Conservation (phyloP, 2,888 invertebrate genomes). For the Uropetala carovei region DNA sequence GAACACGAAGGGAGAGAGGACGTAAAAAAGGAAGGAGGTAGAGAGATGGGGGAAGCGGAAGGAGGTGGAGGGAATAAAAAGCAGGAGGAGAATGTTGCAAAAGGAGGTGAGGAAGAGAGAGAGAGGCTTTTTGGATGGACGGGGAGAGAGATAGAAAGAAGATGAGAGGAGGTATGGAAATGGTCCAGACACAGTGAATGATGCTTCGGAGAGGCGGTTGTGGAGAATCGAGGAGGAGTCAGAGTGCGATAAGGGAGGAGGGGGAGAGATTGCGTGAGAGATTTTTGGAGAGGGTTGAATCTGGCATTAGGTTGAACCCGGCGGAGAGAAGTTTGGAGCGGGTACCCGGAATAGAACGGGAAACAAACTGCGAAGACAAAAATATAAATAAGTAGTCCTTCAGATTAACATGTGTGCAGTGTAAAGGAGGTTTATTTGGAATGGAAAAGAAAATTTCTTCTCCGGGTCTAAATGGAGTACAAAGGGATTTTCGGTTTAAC, state of each 20-base stretch:
- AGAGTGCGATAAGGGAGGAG: conserved; percentile 5
- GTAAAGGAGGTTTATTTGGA: background rate
- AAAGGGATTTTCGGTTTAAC: background rate
- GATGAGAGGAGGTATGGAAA: background rate
- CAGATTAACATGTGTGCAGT: background rate
- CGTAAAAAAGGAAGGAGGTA: background rate
- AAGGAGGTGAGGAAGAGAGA: background rate
- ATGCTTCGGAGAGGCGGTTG: background rate
- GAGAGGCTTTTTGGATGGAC: background rate
- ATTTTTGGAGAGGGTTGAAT: background rate
- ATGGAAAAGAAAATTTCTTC: background rate
- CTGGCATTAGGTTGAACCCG: background rate
- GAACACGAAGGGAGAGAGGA: conserved; percentile 5
- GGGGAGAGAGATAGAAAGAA: background rate
- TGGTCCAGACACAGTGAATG: background rate
- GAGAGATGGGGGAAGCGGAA: background rate
- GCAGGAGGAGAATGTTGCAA: background rate
- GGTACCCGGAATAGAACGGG: conserved; percentile 17
- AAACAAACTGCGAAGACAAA: background rate
- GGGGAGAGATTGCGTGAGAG: background rate
- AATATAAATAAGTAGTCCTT: background rate
- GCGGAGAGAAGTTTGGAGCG: conserved; percentile 10
- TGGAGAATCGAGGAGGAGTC: background rate
- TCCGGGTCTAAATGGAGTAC: background rate
- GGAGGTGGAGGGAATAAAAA: no score